Evolutionary conservation across 2,113 vertebrate genomes (phyloP), one percentile per base, ranked within the genome.

Genomic region (Emydura subglobosa): DNA sequence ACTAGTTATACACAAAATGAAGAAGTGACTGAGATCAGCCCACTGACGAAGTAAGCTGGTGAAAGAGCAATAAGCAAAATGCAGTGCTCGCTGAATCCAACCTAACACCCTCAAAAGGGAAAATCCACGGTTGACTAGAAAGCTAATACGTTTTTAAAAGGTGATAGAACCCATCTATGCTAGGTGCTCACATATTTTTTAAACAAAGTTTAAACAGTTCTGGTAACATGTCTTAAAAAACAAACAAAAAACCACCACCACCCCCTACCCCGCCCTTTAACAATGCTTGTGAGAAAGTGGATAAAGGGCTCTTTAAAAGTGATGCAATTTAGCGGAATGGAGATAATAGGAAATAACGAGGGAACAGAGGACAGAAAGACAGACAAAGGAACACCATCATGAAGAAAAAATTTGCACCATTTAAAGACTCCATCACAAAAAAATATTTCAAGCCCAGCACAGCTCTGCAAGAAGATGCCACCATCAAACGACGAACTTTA

Each of bases 41-140:
- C 51, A 8, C 50, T 53, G 87, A 78, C 22, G 51, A 44, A 50
- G 27, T 0, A 0, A 16, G 61, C n/a, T 29, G 16, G 51, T 42
- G 79, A 74, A 86, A 55, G 5, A 83, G 25, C 8, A 10, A 76
- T 19, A 44, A 76, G n/a, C 39, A 42, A 39, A 27, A n/a, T 27
- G 22, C 53, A 80, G 3, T 24, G 31, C 54, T 21, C 59, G 10
- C 14, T 10, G 50, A 31, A 29, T 59, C 44, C 83, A 65, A 44
- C 24, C 42, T 74, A 29, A 83, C 31, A n/a, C 10, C 0, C 0
- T 57, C 55, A 54, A 68, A 93, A 88, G 10, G 44, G 7, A 47
- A 47, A n/a, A n/a, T 2, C 25, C 49, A 78, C 4, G 34, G 59
- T 25, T 79, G 9, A 91, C 81, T 24, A 61, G 47, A 79, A 90